Base-by-base conservation (phyloP, 2,888 invertebrate genomes). In the Philereme transversata region DNA sequence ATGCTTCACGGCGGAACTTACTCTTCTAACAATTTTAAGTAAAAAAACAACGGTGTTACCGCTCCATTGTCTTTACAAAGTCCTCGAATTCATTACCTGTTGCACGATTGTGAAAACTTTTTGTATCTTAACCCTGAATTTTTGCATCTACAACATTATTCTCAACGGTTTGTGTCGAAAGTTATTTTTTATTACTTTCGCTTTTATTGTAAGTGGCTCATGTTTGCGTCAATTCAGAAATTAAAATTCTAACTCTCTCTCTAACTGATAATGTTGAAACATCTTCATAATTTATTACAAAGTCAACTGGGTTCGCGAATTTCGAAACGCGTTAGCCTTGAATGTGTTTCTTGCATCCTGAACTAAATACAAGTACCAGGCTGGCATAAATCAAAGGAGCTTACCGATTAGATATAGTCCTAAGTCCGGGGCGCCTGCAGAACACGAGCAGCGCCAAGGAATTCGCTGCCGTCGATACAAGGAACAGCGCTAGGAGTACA, bases 381-480 rank as follows among this genome's bases (percentile, higher is more conserved):
- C 52, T 48, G 34, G 5, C 34, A 64, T 66, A 63, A 64, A 33
- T 51, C 36, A 38, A 49, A 56, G 58, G 48, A 77, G 81, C 93
- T 90, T 88, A 96, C 96, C 96, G 94, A 93, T 97, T 96, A 61
- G 96, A 96, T 74, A 96, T 95, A 69, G 96, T 96, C 77, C 96
- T 93, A 51, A 96, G 90, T 51, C 95, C 94, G 53, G 96, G 95
- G 71, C 95, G 93, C 74, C 95, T 93, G 81, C 95, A 94, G 87
- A 97, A 96, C 52, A 96, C 95, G 71, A 96, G 87, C 70, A 97
- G 92, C 59, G 96, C 95, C 71, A 96, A 93, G 51, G 94, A 93
- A 82, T 97, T 97, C 76, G 96, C 95, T 62, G 95, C 93, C 57
- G 96, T 93, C 59, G 96, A 96, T 71, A 95, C 93, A 78, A 94